Evolutionary conservation across 2,888 invertebrate genomes (phyloP).

Genomic region (Herminia tarsipennalis): DNA sequence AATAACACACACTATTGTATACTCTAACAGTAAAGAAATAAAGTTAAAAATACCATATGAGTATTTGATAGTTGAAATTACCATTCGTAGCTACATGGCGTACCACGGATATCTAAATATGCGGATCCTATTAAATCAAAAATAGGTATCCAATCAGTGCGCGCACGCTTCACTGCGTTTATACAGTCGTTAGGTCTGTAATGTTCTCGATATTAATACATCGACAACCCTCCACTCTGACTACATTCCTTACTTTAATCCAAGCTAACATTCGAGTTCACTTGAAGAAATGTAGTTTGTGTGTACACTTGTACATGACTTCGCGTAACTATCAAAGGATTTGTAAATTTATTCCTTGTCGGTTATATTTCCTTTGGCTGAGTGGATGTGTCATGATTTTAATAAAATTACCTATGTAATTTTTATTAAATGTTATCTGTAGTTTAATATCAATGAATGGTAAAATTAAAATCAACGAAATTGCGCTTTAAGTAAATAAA

Average conservation of each 20-base stretch:
- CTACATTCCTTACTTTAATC: slow-evolving; percentile 45
- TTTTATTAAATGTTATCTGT: too few relatives aligned
- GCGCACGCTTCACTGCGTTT: slow-evolving; percentile 59
- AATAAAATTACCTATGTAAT: background rate
- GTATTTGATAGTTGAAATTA: slow-evolving; percentile 15
- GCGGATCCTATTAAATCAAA: slow-evolving; percentile 68
- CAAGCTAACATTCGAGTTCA: slow-evolving; percentile 16
- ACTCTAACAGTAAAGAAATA: slow-evolving; percentile 5
- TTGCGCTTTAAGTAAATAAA: too few relatives aligned
- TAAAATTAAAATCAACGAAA: too few relatives aligned
- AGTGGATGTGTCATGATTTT: slow-evolving; percentile 7
- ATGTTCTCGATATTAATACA: slow-evolving; percentile 46
- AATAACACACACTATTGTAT: slow-evolving; percentile 7
- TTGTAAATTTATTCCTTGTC: background rate
- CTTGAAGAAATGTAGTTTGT: slow-evolving; percentile 5
- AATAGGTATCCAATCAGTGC: slow-evolving; percentile 77
- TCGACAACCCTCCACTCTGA: slow-evolving; percentile 28
- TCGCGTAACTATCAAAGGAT: slow-evolving; percentile 19
- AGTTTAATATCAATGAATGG: too few relatives aligned
- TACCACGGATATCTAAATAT: slow-evolving; percentile 58
- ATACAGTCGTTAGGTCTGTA: slow-evolving; percentile 59
- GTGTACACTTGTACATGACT: too few relatives aligned
- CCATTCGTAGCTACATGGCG: slow-evolving; percentile 21
- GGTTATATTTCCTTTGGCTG: background rate
- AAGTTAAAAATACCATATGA: slow-evolving; percentile 6